phyloP scores from a whole-genome alignment of 2,888 invertebrate species.

The Minunthozetes semirufus region DNA sequence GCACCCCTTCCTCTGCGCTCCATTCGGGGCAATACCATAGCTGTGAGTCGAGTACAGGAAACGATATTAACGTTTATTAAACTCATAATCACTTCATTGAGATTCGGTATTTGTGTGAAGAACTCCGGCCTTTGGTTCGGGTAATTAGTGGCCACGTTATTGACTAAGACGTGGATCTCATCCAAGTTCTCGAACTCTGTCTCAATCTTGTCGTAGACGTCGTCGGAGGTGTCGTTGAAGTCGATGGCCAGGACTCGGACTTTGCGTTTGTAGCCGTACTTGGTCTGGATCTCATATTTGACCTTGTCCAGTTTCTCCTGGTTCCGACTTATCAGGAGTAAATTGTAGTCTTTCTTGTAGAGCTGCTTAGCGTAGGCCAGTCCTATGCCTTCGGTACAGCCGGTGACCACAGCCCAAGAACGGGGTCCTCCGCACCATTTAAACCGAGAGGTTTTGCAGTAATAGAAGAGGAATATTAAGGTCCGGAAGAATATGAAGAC shows the following conservation, averaged over 20 bases:
- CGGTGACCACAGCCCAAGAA: slow-evolving; percentile 62
- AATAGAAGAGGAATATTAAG: no score
- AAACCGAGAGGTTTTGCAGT: neutral
- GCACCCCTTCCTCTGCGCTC: slow-evolving; percentile 63
- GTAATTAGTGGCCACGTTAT: slow-evolving; percentile 82
- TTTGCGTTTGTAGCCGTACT: slow-evolving; percentile 13
- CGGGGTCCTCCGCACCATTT: slow-evolving; percentile 29
- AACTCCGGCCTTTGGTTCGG: slow-evolving; percentile 74
- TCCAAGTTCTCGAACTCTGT: slow-evolving; percentile 18
- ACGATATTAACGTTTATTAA: slow-evolving; percentile 80
- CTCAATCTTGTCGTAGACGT: slow-evolving; percentile 34
- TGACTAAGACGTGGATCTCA: slow-evolving; percentile 48
- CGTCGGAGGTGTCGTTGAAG: slow-evolving; percentile 30
- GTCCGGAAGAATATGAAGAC: no score
- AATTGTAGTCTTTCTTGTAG: slow-evolving; percentile 66
- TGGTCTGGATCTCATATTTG: slow-evolving; percentile 10
- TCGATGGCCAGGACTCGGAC: slow-evolving; percentile 26
- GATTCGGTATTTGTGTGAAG: slow-evolving; percentile 63
- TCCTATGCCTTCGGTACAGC: slow-evolving; percentile 84
- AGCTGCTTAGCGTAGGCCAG: slow-evolving; percentile 75
- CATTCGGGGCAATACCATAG: slow-evolving; percentile 71
- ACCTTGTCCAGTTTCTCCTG: slow-evolving; percentile 63
- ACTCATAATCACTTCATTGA: slow-evolving; percentile 59
- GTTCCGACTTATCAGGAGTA: slow-evolving; percentile 72
- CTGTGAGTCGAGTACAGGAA: slow-evolving; percentile 74